phyloP scores from a whole-genome alignment of 2,888 invertebrate species.

The Esperia sulphurella region DNA sequence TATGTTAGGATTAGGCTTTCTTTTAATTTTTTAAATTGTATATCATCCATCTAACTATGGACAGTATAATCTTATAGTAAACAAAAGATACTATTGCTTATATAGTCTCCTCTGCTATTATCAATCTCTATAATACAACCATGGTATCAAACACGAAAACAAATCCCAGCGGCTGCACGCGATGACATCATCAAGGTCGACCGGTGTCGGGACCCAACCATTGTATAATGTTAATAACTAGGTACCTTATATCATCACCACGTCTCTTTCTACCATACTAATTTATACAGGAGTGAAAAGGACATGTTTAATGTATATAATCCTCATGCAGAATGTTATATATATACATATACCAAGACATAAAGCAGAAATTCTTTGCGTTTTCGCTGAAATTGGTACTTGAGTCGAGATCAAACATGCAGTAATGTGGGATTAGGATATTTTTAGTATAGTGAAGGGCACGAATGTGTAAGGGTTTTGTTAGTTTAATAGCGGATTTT shows the following conservation, averaged over 20 bases:
- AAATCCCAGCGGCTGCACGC: constrained; percentile 41
- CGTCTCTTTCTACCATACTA: constrained; percentile 1
- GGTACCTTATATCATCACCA: neutral
- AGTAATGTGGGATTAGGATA: constrained; percentile 15
- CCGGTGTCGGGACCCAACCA: constrained; percentile 32
- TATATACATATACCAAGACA: constrained; percentile 1
- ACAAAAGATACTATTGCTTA: constrained; percentile 3
- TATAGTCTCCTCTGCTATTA: constrained; percentile 14
- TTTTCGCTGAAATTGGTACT: constrained; percentile 4
- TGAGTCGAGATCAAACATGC: constrained; percentile 4
- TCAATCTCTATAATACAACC: constrained; percentile 26
- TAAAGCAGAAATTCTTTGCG: neutral
- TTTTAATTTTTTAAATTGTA: too few species aligned
- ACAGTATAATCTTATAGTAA: neutral
- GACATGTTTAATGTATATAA: neutral
- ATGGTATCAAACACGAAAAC: constrained; percentile 35
- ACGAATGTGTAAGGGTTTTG: constrained; percentile 2
- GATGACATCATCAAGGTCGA: constrained; percentile 71
- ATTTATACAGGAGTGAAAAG: neutral
- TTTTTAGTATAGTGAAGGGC: constrained; percentile 15
- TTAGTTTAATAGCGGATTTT: too few species aligned
- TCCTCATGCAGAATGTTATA: neutral
- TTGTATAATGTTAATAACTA: constrained; percentile 10
- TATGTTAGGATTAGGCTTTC: too few species aligned
- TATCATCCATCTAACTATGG: too few species aligned